Evolutionary conservation across 2,113 vertebrate species (phyloP).

Genomic region (Lampris megalopsis): DNA sequence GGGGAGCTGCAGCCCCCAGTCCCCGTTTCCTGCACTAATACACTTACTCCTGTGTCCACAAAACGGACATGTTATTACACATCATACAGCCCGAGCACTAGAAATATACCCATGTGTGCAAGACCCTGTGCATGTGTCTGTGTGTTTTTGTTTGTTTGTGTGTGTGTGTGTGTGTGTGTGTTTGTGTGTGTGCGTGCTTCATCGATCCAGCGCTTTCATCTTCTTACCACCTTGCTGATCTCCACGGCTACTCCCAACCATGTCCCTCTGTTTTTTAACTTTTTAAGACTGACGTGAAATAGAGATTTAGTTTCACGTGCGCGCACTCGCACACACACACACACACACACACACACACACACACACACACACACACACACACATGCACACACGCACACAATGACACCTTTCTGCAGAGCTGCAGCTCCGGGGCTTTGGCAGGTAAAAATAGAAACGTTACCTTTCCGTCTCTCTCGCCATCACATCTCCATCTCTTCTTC

Average conservation of each 20-base stretch:
- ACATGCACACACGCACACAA: background rate
- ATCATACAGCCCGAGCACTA: slow-evolving; percentile 30
- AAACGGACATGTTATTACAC: slow-evolving; percentile 31
- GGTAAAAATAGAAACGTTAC: background rate
- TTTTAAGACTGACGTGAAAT: background rate
- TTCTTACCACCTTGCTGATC: no score
- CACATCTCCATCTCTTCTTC: background rate
- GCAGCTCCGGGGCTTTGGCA: background rate
- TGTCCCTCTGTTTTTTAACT: background rate
- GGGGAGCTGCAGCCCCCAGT: no score
- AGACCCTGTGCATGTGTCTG: no score
- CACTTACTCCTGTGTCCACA: no score
- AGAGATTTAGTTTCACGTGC: background rate
- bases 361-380: background rate
- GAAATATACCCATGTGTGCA: no score
- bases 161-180: background rate
- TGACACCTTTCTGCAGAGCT: background rate
- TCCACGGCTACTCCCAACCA: background rate
- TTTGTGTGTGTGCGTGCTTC: no score
- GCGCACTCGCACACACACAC: background rate
- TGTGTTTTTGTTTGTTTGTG: no score
- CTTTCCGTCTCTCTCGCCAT: background rate
- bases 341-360: slow-evolving; percentile 1
- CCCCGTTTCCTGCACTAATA: background rate
- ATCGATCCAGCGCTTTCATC: no score